A percentile compares a stretch with the other conserved stretches of the same genome.
Evolutionary conservation across 1,140 invertebrate genomes (phyloP).

Genomic region (Onthophagus taurus): DNA sequence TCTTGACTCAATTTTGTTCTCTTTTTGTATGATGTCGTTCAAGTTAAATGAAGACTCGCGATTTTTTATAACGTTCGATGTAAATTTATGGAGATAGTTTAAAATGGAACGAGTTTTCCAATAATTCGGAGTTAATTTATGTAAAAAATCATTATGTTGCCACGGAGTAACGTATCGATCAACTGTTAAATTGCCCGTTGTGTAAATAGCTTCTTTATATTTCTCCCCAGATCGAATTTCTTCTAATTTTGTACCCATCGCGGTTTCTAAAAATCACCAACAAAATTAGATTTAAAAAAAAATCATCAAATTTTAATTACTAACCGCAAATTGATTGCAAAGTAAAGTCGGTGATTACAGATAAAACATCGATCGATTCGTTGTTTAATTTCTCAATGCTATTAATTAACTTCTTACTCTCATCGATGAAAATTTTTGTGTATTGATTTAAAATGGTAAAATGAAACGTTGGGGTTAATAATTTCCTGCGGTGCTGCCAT

Average conservation of each 20-base stretch:
- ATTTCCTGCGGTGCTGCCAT: constrained; percentile 69
- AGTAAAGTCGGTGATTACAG: constrained; percentile 5
- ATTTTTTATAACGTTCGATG: not conserved
- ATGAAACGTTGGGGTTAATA: constrained; percentile 85
- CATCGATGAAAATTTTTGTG: constrained; percentile 69
- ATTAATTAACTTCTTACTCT: constrained; percentile 54
- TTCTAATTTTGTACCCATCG: constrained; percentile 45
- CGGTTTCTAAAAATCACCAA: constrained; percentile 37
- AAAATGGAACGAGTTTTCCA: not conserved
- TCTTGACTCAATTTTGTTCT: not conserved
- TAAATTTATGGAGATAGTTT: not conserved
- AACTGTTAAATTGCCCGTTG: too few relatives aligned
- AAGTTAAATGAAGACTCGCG: not conserved
- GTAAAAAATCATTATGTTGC: too few relatives aligned
- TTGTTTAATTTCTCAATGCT: constrained; percentile 52
- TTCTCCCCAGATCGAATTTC: not conserved
- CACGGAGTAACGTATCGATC: not conserved
- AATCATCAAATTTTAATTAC: not conserved
- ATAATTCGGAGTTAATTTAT: too few relatives aligned
- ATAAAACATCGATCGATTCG: constrained; percentile 33
- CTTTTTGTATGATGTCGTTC: not conserved
- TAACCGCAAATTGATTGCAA: constrained; percentile 1
- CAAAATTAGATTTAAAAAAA: not conserved
- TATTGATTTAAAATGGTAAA: constrained; percentile 82
- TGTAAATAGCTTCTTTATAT: too few relatives aligned